These are phyloP conservation scores for Trachops cirrhosus DNA, from an alignment of 2,797 vertebrate species.

Conservation along the genomic window DNA sequence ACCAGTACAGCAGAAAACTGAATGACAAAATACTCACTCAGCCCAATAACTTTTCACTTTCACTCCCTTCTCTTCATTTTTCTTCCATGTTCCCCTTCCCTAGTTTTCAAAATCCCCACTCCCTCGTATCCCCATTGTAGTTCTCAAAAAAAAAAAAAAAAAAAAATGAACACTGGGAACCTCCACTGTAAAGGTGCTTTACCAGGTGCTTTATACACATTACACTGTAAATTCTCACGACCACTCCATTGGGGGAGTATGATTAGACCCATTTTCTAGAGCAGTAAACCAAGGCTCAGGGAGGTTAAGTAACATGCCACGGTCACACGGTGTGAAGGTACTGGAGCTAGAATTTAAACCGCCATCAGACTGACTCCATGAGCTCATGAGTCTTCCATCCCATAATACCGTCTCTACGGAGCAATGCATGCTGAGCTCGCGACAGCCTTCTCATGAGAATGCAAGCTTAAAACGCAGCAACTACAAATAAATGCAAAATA, in stretches of 20 bases:
- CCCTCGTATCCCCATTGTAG: not conserved
- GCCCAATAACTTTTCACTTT: not conserved
- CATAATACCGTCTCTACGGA: not conserved
- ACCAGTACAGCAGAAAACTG: not conserved
- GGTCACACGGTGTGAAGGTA: not conserved
- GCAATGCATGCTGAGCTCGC: not conserved
- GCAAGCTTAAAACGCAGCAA: not conserved
- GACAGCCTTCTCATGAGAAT: not conserved
- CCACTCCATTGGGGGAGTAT: not conserved
- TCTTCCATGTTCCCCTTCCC: not conserved
- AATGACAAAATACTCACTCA: not conserved
- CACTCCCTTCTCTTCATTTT: not conserved
- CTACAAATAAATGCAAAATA: not conserved
- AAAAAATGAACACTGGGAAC: not conserved
- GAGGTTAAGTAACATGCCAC: not conserved
- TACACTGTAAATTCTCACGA: conserved; percentile 28
- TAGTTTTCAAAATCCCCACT: not conserved
- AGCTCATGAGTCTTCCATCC: conserved; percentile 25
- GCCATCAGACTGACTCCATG: not conserved
- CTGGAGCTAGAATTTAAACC: not conserved
- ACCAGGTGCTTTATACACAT: not conserved
- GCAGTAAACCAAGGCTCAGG: conserved; percentile 36
- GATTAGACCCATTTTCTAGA: conserved; percentile 47
- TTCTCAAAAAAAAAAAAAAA: not conserved
- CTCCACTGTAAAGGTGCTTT: not conserved